Evolutionary conservation across 2,888 invertebrate genomes (phyloP).

Genomic region (Acleris laterana): DNA sequence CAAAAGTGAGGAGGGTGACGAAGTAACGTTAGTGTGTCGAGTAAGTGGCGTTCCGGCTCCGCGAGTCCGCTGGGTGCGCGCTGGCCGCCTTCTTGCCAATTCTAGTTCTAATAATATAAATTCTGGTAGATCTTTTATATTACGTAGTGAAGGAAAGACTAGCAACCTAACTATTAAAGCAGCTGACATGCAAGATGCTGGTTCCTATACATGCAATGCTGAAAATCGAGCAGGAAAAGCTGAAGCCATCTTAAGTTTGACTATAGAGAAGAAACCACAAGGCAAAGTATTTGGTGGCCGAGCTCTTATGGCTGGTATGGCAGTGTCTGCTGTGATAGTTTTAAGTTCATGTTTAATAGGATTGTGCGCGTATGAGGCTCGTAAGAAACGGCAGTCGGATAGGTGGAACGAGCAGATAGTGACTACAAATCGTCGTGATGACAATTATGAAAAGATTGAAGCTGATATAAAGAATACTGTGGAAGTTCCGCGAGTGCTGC

Average conservation of each 20-base stretch:
- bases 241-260: conserved; percentile 89
- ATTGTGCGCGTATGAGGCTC: conserved; percentile 87
- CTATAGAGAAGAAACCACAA: conserved; percentile 87
- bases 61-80: conserved; percentile 88
- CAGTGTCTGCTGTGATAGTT: conserved; percentile 88
- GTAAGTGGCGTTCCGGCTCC: conserved; percentile 90
- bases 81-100: conserved; percentile 88
- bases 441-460: conserved; percentile 92
- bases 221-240: conserved; percentile 92
- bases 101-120: conserved; percentile 69
- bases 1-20: conserved; percentile 88
- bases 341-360: conserved; percentile 87
- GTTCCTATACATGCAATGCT: conserved; percentile 90
- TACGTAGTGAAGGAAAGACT: conserved; percentile 87
- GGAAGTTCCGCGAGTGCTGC: conserved; percentile 64
- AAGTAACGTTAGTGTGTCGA: conserved; percentile 89
- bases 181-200: conserved; percentile 90
- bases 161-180: conserved; percentile 90
- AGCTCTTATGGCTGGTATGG: conserved; percentile 87
- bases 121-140: conserved; percentile 86
- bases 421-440: conserved; percentile 77
- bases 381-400: conserved; percentile 84
- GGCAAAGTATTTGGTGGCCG: conserved; percentile 84
- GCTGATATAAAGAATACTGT: conserved; percentile 84
- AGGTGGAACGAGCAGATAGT: conserved; percentile 82